These are phyloP conservation scores for Caenorhabditis sulstoni DNA, from an alignment of 2,888 invertebrate genomes.

Conservation along the genomic window DNA sequence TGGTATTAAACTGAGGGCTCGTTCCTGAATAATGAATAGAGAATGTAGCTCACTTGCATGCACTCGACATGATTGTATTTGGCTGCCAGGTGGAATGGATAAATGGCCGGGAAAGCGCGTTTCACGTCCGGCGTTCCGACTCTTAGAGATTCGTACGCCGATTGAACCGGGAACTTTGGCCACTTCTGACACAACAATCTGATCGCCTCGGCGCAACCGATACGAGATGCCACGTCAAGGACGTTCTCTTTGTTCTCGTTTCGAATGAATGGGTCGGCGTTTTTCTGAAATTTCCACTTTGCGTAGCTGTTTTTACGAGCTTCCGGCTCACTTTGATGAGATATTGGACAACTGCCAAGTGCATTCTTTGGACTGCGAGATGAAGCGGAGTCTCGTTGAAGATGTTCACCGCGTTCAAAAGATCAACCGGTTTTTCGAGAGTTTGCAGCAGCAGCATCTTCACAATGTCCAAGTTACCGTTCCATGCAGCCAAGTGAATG, in stretches of 20 bases:
- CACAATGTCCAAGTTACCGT: conserved; percentile 73
- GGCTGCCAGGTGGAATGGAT: conserved; percentile 88
- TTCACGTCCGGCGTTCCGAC: conserved; percentile 57
- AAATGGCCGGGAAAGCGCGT: conserved; percentile 77
- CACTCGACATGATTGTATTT: conserved; percentile 86
- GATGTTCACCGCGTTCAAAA: conserved; percentile 68
- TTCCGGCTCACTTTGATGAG: conserved; percentile 84
- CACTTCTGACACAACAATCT: conserved; percentile 49
- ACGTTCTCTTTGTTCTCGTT: conserved; percentile 88
- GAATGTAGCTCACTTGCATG: conserved; percentile 60
- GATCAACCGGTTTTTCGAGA: conserved; percentile 40
- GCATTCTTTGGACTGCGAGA: conserved; percentile 87
- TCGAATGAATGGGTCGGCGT: conserved; percentile 71
- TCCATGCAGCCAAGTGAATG: conserved; percentile 78
- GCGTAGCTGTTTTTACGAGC: too few species aligned
- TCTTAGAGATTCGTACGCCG: conserved; percentile 63
- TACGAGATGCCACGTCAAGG: conserved; percentile 93
- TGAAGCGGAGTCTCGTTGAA: conserved; percentile 85
- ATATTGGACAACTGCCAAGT: conserved; percentile 85
- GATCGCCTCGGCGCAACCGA: conserved; percentile 74
- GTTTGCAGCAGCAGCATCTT: conserved; percentile 55
- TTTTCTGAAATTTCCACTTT: conserved; percentile 66
- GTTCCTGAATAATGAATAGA: conserved; percentile 52
- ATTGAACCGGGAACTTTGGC: conserved; percentile 61
- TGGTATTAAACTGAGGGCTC: conserved; percentile 6